Evolutionary conservation across 2,888 invertebrate genomes (phyloP).

Genomic region (Lymantria dispar): DNA sequence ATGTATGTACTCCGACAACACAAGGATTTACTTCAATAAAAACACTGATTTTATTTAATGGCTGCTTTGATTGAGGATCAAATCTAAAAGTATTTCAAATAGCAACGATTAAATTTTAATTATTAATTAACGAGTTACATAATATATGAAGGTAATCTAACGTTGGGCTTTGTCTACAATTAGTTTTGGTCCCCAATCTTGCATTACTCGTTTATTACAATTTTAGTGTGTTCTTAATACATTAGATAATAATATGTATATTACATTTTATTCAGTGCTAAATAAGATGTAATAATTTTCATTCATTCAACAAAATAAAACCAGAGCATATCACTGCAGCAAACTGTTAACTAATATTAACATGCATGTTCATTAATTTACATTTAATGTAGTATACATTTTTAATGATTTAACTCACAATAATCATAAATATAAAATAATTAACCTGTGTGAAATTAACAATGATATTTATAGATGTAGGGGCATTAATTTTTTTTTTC

Average conservation of each 20-base stretch:
- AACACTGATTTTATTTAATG: constrained; percentile 36
- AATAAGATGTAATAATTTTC: constrained; percentile 31
- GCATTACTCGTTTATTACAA: constrained; percentile 58
- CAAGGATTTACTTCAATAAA: constrained; percentile 1
- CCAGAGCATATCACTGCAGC: constrained; percentile 12
- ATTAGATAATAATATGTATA: constrained; percentile 45
- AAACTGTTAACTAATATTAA: background rate
- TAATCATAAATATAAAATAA: constrained; percentile 14
- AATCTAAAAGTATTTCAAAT: constrained; percentile 58
- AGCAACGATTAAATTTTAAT: constrained; percentile 40
- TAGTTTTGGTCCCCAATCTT: constrained; percentile 74
- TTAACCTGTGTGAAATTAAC: constrained; percentile 15
- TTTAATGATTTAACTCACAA: constrained; percentile 4
- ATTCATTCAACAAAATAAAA: constrained; percentile 32
- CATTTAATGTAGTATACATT: background rate
- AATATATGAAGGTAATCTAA: constrained; percentile 19
- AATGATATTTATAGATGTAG: constrained; percentile 12
- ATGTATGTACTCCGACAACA: too few relatives aligned
- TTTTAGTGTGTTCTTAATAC: constrained; percentile 29
- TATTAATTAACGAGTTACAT: constrained; percentile 43
- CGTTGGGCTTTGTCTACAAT: constrained; percentile 33
- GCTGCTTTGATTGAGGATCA: constrained; percentile 67
- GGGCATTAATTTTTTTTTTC: constrained; percentile 1
- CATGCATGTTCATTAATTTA: background rate
- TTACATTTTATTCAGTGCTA: constrained; percentile 37